Base-by-base conservation (phyloP, 2,113 vertebrate species). In the Larimichthys polyactis region DNA sequence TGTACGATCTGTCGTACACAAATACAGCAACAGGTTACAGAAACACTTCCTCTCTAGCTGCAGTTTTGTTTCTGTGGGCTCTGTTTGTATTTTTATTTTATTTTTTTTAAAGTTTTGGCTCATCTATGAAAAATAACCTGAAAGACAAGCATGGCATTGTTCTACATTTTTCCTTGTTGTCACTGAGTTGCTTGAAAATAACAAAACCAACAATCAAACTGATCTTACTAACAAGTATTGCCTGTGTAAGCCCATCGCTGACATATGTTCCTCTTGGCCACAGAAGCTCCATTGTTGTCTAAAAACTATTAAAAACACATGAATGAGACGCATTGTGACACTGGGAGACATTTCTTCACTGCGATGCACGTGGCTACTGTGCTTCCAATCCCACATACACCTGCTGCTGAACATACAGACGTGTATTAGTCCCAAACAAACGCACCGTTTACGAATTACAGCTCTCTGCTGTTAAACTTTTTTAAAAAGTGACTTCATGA, bases 291-390 rank as follows among this genome's bases (percentile, higher is more conserved):
- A 75, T 15, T 63, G 36, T 55, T 82, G 49, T 32, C 22, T 40
- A 44, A 68, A 71, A 62, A 52, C 44, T 11, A 73, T 27, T 22
- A 27, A 10, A 66, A 44, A 40, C 15, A 40, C 15, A 78, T 69
- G 20, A 79, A 43, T 44, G 76, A 44, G 22, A 2, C 32, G 17
- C 58, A 71, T 11, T 71, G 76, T 71, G 68, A 10, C 2, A 24
- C 65, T 62, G 55, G 16, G 44, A 60, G 65, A 62, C 65, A 60
- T 52, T 54, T 27, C 32, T 32, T 46, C 59, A 11, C 46, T 22
- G 29, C 68, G 4, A 79, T 55, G 48, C 54, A 71, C 15, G 54
- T 7, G 0, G 16, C 4, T 19, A 71, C 19, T 36, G 40, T n/a
- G 32, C 32, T 29, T 54, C 43, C 52, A 43, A 51, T 62, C 55